These are phyloP conservation scores for Diabrotica undecimpunctata DNA, from an alignment of 1,140 invertebrate species.

Conservation along the genomic window DNA sequence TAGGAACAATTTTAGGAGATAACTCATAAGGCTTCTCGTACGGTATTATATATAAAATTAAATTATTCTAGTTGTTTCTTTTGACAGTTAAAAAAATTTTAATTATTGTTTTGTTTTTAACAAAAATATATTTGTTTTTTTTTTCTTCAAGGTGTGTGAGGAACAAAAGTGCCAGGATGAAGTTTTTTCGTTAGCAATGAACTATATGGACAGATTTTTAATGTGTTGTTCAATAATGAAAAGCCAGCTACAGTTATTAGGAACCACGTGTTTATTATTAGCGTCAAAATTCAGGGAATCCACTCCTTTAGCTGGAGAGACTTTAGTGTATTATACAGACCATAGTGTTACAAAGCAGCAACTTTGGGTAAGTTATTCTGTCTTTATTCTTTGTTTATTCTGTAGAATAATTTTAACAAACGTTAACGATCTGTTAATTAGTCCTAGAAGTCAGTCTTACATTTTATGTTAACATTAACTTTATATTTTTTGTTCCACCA, in stretches of 20 bases:
- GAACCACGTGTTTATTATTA: conserved; percentile 82
- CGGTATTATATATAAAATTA: too few relatives aligned
- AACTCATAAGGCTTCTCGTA: too few relatives aligned
- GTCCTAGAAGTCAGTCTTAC: too few relatives aligned
- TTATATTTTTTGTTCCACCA: too few relatives aligned
- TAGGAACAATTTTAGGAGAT: too few relatives aligned
- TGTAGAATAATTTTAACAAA: too few relatives aligned
- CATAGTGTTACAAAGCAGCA: conserved; percentile 81
- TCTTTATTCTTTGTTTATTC: background rate
- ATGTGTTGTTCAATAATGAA: conserved; percentile 73
- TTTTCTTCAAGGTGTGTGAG: conserved; percentile 78
- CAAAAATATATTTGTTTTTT: conserved; percentile 22
- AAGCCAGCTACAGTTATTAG: conserved; percentile 83
- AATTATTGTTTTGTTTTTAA: too few relatives aligned
- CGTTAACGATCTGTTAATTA: too few relatives aligned
- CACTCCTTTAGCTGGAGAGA: conserved; percentile 71
- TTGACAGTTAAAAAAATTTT: too few relatives aligned
- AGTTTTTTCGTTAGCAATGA: conserved; percentile 86
- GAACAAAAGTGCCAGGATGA: conserved; percentile 87
- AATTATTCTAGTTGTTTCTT: background rate
- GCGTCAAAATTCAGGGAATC: conserved; percentile 88
- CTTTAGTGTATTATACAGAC: conserved; percentile 87
- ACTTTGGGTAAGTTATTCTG: conserved; percentile 76
- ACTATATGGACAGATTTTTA: conserved; percentile 90
- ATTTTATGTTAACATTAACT: too few relatives aligned